Base-by-base conservation (phyloP, 2,113 vertebrate species). In the Halichoeres trimaculatus region DNA sequence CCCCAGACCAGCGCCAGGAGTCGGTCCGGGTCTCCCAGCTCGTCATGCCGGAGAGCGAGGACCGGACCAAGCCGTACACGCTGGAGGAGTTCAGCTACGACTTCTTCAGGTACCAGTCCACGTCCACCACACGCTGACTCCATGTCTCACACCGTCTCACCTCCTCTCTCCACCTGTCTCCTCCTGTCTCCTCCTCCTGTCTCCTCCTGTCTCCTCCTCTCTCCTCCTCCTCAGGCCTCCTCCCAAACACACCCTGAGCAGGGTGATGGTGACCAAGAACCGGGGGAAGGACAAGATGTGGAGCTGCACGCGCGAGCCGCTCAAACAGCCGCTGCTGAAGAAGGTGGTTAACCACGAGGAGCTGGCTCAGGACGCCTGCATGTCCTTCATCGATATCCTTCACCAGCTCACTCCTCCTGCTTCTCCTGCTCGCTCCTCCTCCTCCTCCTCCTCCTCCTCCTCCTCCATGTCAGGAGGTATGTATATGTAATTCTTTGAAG, bases 81-180 rank as follows among this genome's bases (percentile, higher is more conserved):
- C 93, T 99, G 93, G 97, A 99, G 89, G 98, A 99, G 76, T 98
- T 97, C 86, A 98, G 97, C 68, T 98, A 96, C 0, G 96, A 99
- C 89, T 96, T 98, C 90, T 99, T 99, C 92, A 97, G 98, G 98
- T 99, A 85, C 85, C 30, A 30, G 3, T 30, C 30, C 30, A 4
- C 30, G 30, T 30, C 6, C 30, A n/a, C n/a, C n/a, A n/a, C n/a
- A n/a, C n/a, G n/a, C n/a, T n/a, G n/a, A n/a, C n/a, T n/a, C n/a
- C n/a, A n/a, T n/a, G n/a, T n/a, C n/a, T n/a, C n/a, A n/a, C n/a
- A n/a, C n/a, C n/a, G n/a, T n/a, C n/a, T n/a, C n/a, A n/a, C n/a
- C n/a, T n/a, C n/a, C n/a, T n/a, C n/a, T n/a, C n/a, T n/a, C n/a
- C n/a, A n/a, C n/a, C n/a, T n/a, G n/a, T n/a, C n/a, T n/a, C n/a